Evolutionary conservation across 2,113 vertebrate genomes (phyloP), one percentile per base, ranked within the genome.

Genomic region (Perca flavescens): DNA sequence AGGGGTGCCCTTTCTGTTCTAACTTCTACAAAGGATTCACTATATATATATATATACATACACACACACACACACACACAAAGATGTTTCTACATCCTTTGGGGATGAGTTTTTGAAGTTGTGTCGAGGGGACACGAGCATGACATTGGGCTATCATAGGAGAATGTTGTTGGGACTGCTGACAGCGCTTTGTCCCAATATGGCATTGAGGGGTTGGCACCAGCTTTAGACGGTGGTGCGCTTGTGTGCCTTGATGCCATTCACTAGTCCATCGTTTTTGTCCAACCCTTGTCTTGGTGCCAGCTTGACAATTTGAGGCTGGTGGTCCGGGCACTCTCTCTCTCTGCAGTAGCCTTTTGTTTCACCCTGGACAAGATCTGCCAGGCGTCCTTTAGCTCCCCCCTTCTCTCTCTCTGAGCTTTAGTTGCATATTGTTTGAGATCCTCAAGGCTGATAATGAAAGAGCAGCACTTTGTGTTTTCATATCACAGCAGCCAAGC

Each of bases 141-240:
- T 86, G 79, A 77, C 88, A 63, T 87, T 87, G 86, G 17, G 67
- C 70, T 88, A 86, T 89, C 90, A 82, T 22, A 68, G 79, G 80
- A 79, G 16, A 22, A 68, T 34, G 74, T 75, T 81, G 34, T 83
- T 50, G 82, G 69, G 66, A 66, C 46, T 92, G 91, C 88, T 92
- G 91, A 91, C 90, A 22, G 73, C 53, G 88, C 88, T 85, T 91
- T 88, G 84, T 90, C 86, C 87, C 76, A 17, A 62, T 65, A 65
- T 86, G 74, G 76, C 83, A 86, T 77, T 67, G 80, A 90, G 60
- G 15, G 78, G 49, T 71, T 92, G 93, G 89, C 92, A 88, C 49
- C 82, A 83, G 61, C 80, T 77, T 62, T 63, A 64, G 67, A 60
- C 14, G 54, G 16, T 43, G 60, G 31, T 50, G 73, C 36, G 77